Conservation (phyloP, 2,113 vertebrate genomes). For the Pangasianodon hypophthalmus region DNA sequence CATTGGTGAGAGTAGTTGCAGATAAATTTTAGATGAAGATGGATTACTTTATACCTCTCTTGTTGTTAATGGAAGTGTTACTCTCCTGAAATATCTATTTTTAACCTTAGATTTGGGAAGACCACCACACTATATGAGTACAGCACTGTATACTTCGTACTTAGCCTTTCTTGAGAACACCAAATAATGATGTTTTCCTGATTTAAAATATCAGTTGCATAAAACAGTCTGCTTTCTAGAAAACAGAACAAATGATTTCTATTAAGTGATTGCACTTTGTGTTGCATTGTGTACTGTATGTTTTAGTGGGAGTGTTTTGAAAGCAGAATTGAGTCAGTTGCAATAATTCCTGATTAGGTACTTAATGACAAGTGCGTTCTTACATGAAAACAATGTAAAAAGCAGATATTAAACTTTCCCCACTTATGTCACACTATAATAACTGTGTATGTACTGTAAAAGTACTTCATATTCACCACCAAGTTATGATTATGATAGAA, state of each 20-base stretch:
- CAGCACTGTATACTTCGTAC: not conserved
- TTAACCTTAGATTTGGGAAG: not conserved
- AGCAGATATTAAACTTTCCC: not conserved
- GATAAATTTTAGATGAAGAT: slow-evolving; percentile 53
- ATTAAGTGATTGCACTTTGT: not conserved
- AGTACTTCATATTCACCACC: not conserved
- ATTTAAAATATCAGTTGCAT: not conserved
- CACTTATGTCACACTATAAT: not conserved
- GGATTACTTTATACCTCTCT: slow-evolving; percentile 43
- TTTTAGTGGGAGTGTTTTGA: not conserved
- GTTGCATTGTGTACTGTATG: not conserved
- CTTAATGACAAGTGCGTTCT: not conserved
- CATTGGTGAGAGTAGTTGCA: slow-evolving; percentile 34
- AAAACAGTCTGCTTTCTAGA: not conserved
- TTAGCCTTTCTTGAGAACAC: not conserved
- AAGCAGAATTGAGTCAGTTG: not conserved
- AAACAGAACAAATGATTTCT: not conserved
- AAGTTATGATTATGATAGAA: slow-evolving; percentile 14
- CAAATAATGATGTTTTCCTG: not conserved
- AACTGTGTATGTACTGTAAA: not conserved
- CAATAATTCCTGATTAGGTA: not conserved
- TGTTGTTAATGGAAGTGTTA: slow-evolving; percentile 13
- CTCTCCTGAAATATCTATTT: slow-evolving; percentile 4
- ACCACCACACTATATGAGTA: not conserved
- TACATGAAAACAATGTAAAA: not conserved